phyloP scores from a whole-genome alignment of 2,113 vertebrate species.

The Suricata suricatta region DNA sequence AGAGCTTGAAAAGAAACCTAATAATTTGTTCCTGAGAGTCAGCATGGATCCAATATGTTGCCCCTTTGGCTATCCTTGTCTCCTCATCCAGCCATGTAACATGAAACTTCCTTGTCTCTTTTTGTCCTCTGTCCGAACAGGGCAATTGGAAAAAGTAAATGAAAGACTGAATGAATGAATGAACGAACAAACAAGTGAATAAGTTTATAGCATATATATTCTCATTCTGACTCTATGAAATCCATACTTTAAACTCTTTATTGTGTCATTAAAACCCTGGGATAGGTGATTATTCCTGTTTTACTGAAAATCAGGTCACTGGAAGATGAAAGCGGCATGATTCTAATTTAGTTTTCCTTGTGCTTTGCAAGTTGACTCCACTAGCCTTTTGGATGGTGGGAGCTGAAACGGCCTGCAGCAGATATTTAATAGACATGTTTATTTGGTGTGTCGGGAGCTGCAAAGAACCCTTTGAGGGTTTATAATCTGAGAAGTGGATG shows the following conservation, averaged over 20 bases:
- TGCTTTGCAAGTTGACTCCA: background rate
- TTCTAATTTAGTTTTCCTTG: background rate
- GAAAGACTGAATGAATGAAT: background rate
- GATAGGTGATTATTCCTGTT: background rate
- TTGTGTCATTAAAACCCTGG: background rate
- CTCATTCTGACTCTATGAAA: background rate
- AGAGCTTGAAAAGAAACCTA: background rate
- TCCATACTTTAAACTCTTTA: background rate
- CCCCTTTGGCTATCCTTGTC: background rate
- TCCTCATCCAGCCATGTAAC: background rate
- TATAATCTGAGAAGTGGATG: constrained; percentile 41
- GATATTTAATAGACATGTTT: constrained; percentile 37
- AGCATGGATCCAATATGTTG: too few species aligned
- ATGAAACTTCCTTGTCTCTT: background rate
- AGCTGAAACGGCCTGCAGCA: background rate
- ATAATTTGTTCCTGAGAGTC: background rate
- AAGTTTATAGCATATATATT: background rate
- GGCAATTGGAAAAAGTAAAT: background rate
- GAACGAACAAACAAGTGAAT: background rate
- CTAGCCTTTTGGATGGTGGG: background rate
- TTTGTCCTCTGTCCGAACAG: background rate
- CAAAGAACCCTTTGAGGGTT: constrained; percentile 27
- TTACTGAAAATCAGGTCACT: background rate
- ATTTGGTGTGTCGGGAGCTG: constrained; percentile 47
- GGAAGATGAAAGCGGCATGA: background rate